Base-by-base conservation (phyloP, 2,797 vertebrate species). In the Natrix natrix region DNA sequence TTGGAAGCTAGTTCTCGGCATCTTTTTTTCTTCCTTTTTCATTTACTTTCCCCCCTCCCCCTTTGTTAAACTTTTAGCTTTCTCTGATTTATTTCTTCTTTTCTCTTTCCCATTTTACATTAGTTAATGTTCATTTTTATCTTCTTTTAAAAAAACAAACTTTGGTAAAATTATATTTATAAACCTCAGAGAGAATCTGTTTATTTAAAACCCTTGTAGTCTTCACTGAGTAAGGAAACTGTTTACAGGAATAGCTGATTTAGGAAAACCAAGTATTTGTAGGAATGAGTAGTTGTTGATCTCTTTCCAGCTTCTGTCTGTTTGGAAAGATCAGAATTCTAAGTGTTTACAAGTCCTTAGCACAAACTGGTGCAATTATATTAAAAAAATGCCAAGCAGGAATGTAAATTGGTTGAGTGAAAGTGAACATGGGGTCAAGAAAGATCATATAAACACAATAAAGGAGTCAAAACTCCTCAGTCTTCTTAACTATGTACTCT, bases 281-380 rank as follows among this genome's bases (percentile, higher is more conserved):
- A 94, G 92, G 93, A 95, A 92, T 57, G 87, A 95, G 86, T 92
- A 95, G 94, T 92, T 57, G 90, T 95, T 95, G 96, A 95, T 95
- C 92, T 89, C 90, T 95, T 95, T 95, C 95, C 95, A 96, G 4
- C 94, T 95, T 96, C 93, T 94, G 94, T 96, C 93, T 95, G 78
- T 86, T 4, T 48, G 87, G 88, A 96, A 95, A 92, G 78, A 95
- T 52, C 93, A 94, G 95, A 93, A 86, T 56, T 94, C 66, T 94
- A 93, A 91, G 87, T 91, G 0, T 26, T 89, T 61, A 57, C 91
- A 95, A 93, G n/a, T 94, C 69, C 90, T 92, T 93, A 93, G 91
- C 97, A 95, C 88, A 91, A 94, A 93, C 93, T 94, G 88, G 89
- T 74, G 88, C 93, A 92, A 20, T 90, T 90, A 90, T 66, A 26